Evolutionary conservation across 2,113 vertebrate genomes (phyloP), one percentile per base, ranked within the genome.

Genomic region (Chloroceryle aenea): DNA sequence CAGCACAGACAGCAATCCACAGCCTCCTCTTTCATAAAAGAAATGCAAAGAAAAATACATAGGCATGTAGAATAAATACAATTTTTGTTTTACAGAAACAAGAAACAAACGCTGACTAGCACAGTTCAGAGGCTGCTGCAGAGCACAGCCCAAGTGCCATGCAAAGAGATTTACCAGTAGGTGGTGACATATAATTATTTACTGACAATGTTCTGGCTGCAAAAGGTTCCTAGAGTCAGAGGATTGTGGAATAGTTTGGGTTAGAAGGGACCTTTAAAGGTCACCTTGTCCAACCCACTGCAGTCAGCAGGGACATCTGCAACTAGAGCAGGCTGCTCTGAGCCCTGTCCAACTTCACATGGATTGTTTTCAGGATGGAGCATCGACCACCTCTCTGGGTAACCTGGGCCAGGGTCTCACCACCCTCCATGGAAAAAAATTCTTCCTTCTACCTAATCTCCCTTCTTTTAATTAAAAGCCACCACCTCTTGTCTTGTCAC

Each of bases 131-230:
- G 55, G 34, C 32, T 67, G 67, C 66, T 67, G 67, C 47, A 52
- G 52, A 81, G 32, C 38, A n/a, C 18, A 29, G 61, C 38, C 27
- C 18, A 26, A 64, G 27, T 53, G 30, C 22, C 6, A 16, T 25
- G 64, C 25, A 3, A 52, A 52, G 36, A 69, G 7, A 15, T 81
- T 90, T 87, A 21, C 96, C 96, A 79, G 96, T 78, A 97, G 96
- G 66, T 95, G 96, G 96, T 92, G 96, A 72, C 34, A 93, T 59
- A 17, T 3, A 90, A 64, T 92, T 93, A 77, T 52, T 80, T 89
- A 78, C 88, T 43, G 56, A 53, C 42, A 29, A 2, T 84, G 56
- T 78, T 78, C 43, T 61, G 40, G 5, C 63, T 68, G 40, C 36
- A 48, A 34, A 87, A 63, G 1, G 7, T 53, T 21, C 38, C 14